Base-by-base conservation (phyloP, 2,888 invertebrate species). In the Pyralis farinalis region DNA sequence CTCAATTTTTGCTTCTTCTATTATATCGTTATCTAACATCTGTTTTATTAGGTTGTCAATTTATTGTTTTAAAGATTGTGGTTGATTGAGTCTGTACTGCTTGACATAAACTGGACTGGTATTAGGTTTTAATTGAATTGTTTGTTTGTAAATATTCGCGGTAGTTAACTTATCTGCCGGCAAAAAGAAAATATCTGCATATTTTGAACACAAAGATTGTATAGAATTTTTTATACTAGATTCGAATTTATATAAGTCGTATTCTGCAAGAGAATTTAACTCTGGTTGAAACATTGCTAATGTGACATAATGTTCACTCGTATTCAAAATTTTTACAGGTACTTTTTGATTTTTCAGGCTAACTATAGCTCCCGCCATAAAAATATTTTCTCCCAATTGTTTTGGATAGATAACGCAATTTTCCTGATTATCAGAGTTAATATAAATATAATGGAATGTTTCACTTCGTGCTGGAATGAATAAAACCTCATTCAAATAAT, bases 21-120 rank as follows among this genome's bases (percentile, higher is more conserved):
- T 52, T 12, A 53, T 48, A 20, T 35, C 47, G 1, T 54, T 32
- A 3, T 39, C 11, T 34, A 51, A 21, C 49, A 55, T 47, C 12
- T 44, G 10, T 6, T 43, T 7, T 6, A 58, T 31, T 33, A 53
- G 51, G 20, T 32, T 51, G 1, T 49, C 22, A 12, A 55, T 41
- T 44, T 55, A 50, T 0, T 7, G 1, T 39, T 47, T 48, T 27
- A 34, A 39, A 6, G 42, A 12, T 7, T 52, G 33, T 1, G 58
- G 54, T n/a, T n/a, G n/a, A n/a, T n/a, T n/a, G 12, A 52, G 31
- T 7, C 55, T 43, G 29, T 55, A 53, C 0, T 49, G 48, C 33
- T 55, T 55, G 6, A 16, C 10, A 45, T 44, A 53, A 9, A 54
- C 39, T 21, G 47, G 40, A 2, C 1, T 10, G 1, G 16, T 21